Conservation (phyloP, 2,888 invertebrate species). For the Stomorhina lunata region DNA sequence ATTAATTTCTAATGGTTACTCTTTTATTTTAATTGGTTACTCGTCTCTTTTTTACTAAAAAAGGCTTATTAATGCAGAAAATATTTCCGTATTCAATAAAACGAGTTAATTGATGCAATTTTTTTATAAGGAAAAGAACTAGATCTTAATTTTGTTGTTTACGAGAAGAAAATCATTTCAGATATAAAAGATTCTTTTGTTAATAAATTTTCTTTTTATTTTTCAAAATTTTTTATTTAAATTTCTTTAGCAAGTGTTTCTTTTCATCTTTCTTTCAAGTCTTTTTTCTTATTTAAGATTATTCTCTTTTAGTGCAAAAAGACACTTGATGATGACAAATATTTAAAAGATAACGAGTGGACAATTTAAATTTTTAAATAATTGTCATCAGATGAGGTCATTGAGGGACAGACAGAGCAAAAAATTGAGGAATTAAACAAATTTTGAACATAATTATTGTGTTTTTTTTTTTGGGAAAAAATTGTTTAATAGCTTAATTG, state of each 20-base stretch:
- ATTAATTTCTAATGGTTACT: no score
- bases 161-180: conserved; percentile 26
- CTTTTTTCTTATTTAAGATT: not conserved
- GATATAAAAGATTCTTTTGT: conserved; percentile 33
- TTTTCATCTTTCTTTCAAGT: no score
- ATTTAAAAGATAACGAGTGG: conserved; percentile 2
- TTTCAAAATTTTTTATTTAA: not conserved
- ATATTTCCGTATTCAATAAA: no score
- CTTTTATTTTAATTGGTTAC: no score
- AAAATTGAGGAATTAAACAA: not conserved
- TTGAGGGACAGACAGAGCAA: conserved; percentile 18
- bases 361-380: conserved; percentile 63
- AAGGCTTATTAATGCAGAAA: no score
- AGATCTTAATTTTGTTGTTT: no score
- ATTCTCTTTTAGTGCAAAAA: conserved; percentile 16
- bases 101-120: no score
- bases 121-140: no score
- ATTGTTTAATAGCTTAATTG: conserved; percentile 52
- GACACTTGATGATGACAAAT: conserved; percentile 41
- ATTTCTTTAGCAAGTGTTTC: conserved; percentile 19
- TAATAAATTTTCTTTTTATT: conserved; percentile 2
- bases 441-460: conserved; percentile 29
- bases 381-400: conserved; percentile 67
- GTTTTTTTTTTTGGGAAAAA: not conserved
- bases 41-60: no score